Evolutionary conservation across 2,113 vertebrate species (phyloP).

Genomic region (Campylomormyrus tamandua): DNA sequence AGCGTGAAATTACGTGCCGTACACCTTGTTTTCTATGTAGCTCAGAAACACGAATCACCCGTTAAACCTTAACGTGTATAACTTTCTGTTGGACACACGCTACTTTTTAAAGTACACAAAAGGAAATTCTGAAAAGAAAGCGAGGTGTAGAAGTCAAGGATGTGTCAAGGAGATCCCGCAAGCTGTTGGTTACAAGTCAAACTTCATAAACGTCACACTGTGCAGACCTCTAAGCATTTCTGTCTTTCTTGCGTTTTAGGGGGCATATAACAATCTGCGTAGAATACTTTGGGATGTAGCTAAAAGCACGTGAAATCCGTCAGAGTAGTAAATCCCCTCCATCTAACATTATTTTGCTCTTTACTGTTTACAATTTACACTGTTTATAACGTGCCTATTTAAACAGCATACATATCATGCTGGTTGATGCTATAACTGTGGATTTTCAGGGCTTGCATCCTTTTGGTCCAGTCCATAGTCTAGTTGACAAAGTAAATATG

Average conservation of each 20-base stretch:
- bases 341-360: not conserved
- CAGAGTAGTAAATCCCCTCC: not conserved
- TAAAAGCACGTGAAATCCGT: not conserved
- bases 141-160: not conserved
- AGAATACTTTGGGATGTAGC: not conserved
- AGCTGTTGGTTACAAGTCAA: not conserved
- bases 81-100: not conserved
- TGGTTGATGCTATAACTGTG: not conserved
- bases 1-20: not conserved
- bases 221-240: not conserved
- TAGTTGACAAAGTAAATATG: not conserved
- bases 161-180: not conserved
- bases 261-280: not conserved
- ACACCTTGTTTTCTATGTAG: not conserved
- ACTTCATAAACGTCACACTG: not conserved
- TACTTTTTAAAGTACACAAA: not conserved
- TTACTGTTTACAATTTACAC: not conserved
- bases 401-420: not conserved
- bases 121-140: not conserved
- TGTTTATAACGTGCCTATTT: not conserved
- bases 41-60: not conserved
- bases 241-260: not conserved
- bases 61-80: not conserved
- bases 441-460: not conserved
- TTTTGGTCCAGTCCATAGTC: not conserved